A percentile compares a stretch with the other conserved stretches of the same genome.
phyloP scores from a whole-genome alignment of 2,888 invertebrate genomes.

The Drosophila subsilvestris region DNA sequence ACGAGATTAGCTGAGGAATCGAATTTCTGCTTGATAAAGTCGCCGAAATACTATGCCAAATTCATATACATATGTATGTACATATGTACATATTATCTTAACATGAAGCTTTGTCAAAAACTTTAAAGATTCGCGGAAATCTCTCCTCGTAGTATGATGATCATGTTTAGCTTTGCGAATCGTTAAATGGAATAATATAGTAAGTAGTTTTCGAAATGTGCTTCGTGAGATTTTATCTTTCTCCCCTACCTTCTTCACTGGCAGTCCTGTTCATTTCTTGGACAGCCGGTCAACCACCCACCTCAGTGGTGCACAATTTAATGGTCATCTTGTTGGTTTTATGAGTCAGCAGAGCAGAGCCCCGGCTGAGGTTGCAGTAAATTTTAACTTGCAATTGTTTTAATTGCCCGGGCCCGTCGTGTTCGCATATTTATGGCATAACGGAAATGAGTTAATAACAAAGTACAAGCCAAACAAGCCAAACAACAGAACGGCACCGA shows the following conservation, averaged over 20 bases:
- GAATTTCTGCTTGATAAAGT: conserved; percentile 31
- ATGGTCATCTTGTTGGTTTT: conserved; percentile 72
- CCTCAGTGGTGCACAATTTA: conserved; percentile 49
- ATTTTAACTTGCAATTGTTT: conserved; percentile 78
- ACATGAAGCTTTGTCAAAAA: too few species aligned
- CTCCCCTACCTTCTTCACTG: too few species aligned
- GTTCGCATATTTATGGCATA: conserved; percentile 79
- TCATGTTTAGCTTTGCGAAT: conserved; percentile 9
- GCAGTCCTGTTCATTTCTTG: not conserved
- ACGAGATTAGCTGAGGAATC: conserved; percentile 28
- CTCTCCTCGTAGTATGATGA: conserved; percentile 1
- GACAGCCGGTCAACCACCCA: conserved; percentile 16
- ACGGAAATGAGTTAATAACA: conserved; percentile 80
- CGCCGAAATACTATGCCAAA: conserved; percentile 6
- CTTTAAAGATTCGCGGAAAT: not conserved
- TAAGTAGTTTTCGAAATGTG: conserved; percentile 7
- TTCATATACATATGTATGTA: too few species aligned
- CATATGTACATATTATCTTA: too few species aligned
- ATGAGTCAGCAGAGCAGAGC: conserved; percentile 61
- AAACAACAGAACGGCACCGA: conserved; percentile 40
- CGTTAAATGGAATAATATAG: conserved; percentile 6
- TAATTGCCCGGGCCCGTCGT: conserved; percentile 75
- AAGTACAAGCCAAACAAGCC: conserved; percentile 62
- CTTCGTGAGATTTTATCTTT: not conserved
- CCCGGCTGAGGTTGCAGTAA: conserved; percentile 71